Evolutionary conservation across 1,140 invertebrate genomes (phyloP).

Genomic region (Acromyrmex charruanus): DNA sequence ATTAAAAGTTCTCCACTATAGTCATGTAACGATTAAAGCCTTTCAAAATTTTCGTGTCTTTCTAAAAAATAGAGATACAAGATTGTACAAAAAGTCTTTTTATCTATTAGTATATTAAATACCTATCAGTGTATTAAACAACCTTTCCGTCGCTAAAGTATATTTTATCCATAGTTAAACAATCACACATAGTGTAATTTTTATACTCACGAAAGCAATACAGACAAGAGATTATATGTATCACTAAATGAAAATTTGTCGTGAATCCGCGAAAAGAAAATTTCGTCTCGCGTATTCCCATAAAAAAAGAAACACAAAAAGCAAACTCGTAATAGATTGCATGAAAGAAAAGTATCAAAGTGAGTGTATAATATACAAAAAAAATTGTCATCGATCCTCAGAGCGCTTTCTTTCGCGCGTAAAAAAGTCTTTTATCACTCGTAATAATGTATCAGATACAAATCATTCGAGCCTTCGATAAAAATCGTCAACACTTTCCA

Average conservation of each 20-base stretch:
- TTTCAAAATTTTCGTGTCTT: slow-evolving; percentile 1
- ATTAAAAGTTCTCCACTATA: slow-evolving; percentile 26
- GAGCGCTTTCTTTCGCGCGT: neutral
- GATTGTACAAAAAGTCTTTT: slow-evolving; percentile 26
- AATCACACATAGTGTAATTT: slow-evolving; percentile 40
- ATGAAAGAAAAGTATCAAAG: slow-evolving; percentile 29
- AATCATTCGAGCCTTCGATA: neutral
- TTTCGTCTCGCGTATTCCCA: slow-evolving; percentile 5
- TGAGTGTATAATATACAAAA: slow-evolving; percentile 15
- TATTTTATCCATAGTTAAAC: slow-evolving; percentile 33
- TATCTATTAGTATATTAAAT: neutral
- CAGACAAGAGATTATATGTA: neutral
- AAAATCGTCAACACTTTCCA: neutral
- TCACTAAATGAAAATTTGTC: slow-evolving; percentile 25
- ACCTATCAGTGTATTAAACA: slow-evolving; percentile 47
- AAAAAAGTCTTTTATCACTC: slow-evolving; percentile 16
- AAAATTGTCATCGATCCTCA: slow-evolving; percentile 21
- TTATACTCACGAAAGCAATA: slow-evolving; percentile 29
- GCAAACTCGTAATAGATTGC: neutral
- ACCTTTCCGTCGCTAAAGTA: neutral
- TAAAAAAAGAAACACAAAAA: slow-evolving; percentile 21
- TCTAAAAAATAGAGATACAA: slow-evolving; percentile 14
- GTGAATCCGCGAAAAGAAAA: neutral
- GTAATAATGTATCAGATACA: slow-evolving; percentile 14
- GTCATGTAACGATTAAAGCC: neutral